These are phyloP conservation scores for Falco columbarius DNA, from an alignment of 2,797 vertebrate species.

Conservation along the genomic window DNA sequence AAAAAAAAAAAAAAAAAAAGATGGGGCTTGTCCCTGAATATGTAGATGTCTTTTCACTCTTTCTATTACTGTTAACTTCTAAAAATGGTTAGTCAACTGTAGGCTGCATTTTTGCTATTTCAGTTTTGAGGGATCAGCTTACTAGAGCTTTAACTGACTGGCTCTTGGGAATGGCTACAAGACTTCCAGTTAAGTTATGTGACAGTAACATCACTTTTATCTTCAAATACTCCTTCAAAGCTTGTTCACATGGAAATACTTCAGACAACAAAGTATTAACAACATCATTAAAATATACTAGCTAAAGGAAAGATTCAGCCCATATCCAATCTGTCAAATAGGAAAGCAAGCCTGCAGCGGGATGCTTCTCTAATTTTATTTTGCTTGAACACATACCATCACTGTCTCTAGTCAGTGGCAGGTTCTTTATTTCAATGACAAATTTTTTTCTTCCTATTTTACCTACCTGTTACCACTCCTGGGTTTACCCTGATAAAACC, in stretches of 20 bases:
- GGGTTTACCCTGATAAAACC: not conserved
- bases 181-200: not conserved
- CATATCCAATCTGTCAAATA: not conserved
- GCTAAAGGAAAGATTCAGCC: not conserved
- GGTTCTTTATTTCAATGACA: not conserved
- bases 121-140: not conserved
- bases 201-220: not conserved
- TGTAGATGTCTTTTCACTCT: not conserved
- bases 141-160: not conserved
- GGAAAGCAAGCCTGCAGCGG: not conserved
- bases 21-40: not conserved
- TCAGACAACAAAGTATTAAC: not conserved
- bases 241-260: not conserved
- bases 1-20: not conserved
- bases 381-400: not conserved
- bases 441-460: not conserved
- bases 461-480: rapidly evolving
- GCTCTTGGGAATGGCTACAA: not conserved
- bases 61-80: not conserved
- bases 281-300: not conserved
- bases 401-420: not conserved
- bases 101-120: not conserved
- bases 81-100: not conserved
- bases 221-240: not conserved
- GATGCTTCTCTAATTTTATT: not conserved